These are phyloP conservation scores for Stenchaetothrips biformis DNA, from an alignment of 2,888 invertebrate species.

Conservation along the genomic window DNA sequence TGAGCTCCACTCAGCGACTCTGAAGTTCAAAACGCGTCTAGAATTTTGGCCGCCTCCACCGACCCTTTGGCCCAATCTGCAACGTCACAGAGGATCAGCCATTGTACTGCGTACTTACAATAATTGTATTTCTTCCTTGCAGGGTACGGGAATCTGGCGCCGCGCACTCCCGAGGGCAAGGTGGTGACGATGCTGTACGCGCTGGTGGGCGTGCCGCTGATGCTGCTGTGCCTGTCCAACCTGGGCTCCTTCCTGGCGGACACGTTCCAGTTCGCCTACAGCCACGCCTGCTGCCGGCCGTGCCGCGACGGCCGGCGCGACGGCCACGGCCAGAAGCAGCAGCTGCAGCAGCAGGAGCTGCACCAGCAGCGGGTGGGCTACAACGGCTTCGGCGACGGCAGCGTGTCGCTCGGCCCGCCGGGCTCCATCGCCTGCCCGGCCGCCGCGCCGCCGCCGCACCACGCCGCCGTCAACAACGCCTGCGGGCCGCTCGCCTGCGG, in stretches of 20 bases:
- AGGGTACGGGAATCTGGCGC: constrained; percentile 85
- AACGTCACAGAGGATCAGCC: background rate
- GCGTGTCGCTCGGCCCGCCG: constrained; percentile 45
- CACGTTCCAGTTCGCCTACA: constrained; percentile 65
- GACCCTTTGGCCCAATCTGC: too few relatives aligned
- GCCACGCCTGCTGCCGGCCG: constrained; percentile 47
- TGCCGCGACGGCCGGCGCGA: constrained; percentile 39
- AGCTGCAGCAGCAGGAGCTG: constrained; percentile 47
- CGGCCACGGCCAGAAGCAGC: constrained; percentile 31
- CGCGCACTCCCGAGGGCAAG: constrained; percentile 75
- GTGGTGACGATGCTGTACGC: constrained; percentile 83
- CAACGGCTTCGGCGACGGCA: constrained; percentile 45
- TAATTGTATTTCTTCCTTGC: constrained; percentile 38
- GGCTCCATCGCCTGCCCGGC: constrained; percentile 29
- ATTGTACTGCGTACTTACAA: background rate
- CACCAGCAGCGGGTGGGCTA: constrained; percentile 50
- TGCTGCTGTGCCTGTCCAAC: constrained; percentile 79
- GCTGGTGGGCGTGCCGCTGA: constrained; percentile 79
- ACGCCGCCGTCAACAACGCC: background rate
- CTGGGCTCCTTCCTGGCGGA: constrained; percentile 76
- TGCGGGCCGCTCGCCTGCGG: background rate
- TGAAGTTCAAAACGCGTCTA: too few relatives aligned
- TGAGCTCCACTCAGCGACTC: too few relatives aligned
- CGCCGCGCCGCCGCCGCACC: constrained; percentile 15
- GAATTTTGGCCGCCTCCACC: too few relatives aligned